Conservation (phyloP, 1,140 invertebrate genomes). For the Lordiphosa collinella region DNA sequence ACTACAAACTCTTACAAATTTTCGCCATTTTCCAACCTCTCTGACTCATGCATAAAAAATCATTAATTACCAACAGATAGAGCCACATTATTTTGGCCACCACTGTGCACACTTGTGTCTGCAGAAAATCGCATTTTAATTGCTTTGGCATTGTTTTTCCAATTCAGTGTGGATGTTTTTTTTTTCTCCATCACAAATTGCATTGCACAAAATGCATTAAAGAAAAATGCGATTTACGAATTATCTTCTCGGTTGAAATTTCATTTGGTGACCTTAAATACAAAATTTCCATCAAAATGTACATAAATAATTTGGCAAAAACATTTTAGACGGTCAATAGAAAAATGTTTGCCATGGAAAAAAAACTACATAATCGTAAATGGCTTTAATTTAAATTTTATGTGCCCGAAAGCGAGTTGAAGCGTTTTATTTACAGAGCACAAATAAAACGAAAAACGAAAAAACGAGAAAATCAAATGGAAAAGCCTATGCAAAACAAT, state of each 20-base stretch:
- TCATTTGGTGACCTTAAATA: conserved; percentile 6
- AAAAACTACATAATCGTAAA: not conserved
- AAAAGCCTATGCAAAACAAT: conserved; percentile 7
- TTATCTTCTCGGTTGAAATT: conserved; percentile 22
- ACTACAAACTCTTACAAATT: no score
- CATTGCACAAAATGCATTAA: conserved; percentile 26
- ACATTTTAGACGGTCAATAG: conserved; percentile 27
- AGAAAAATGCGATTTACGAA: conserved; percentile 43
- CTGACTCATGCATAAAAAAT: not conserved
- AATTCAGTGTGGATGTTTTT: conserved; percentile 13
- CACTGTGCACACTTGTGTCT: conserved; percentile 13
- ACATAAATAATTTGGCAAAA: conserved; percentile 50
- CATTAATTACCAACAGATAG: conserved; percentile 2
- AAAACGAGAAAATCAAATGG: not conserved
- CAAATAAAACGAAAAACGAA: not conserved
- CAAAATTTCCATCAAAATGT: conserved; percentile 51
- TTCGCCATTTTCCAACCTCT: not conserved
- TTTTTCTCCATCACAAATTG: conserved; percentile 23
- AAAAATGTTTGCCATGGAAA: conserved; percentile 5
- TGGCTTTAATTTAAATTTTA: conserved; percentile 20
- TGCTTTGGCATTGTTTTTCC: conserved; percentile 52
- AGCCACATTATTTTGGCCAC: not conserved
- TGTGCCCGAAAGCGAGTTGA: conserved; percentile 18
- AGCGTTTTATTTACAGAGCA: conserved; percentile 28
- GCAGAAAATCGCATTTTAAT: conserved; percentile 42